phyloP scores from a whole-genome alignment of 2,888 invertebrate species.

The Oxycera nigricornis region DNA sequence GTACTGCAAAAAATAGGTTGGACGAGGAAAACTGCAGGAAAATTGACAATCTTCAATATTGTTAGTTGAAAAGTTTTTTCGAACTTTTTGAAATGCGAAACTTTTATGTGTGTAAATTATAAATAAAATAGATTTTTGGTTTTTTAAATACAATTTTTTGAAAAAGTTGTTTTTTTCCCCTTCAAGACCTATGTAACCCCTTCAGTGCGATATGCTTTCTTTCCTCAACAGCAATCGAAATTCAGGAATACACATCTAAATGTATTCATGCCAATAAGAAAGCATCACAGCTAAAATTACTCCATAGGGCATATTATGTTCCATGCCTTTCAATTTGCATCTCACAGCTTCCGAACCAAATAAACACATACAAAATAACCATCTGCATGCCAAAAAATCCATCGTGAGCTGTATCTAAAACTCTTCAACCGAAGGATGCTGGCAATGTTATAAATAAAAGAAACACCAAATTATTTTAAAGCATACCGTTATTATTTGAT shows the following conservation, averaged over 20 bases:
- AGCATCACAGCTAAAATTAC: neutral
- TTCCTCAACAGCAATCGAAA: neutral
- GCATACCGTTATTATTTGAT: conserved; percentile 73
- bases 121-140: too few relatives aligned
- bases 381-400: conserved; percentile 29
- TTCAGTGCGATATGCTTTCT: too few relatives aligned
- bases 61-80: too few relatives aligned
- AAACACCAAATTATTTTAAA: conserved; percentile 9
- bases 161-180: neutral
- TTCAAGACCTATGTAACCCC: too few relatives aligned
- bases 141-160: neutral
- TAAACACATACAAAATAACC: conserved; percentile 4
- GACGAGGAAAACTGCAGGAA: too few relatives aligned
- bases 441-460: neutral
- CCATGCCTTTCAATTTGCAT: neutral
- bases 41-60: too few relatives aligned
- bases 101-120: neutral
- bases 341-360: neutral
- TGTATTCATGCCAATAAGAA: neutral
- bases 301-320: neutral
- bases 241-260: neutral
- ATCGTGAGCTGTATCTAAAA: conserved; percentile 20
- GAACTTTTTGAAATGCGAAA: too few relatives aligned
- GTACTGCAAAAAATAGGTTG: too few relatives aligned
- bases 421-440: neutral